Conservation (phyloP, 2,888 invertebrate genomes). For the Macrosiphum euphorbiae region DNA sequence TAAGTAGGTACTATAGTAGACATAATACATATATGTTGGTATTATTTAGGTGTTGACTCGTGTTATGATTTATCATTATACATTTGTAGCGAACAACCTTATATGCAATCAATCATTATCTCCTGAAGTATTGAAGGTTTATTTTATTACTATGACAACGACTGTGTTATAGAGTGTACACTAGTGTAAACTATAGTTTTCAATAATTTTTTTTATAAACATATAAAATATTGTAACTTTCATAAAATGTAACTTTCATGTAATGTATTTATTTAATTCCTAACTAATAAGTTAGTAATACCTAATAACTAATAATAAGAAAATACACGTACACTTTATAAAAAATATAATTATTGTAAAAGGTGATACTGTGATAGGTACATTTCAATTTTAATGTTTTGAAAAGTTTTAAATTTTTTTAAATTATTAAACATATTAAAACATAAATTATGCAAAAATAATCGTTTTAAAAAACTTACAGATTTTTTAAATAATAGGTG, state of each 20-base stretch:
- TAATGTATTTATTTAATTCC: no score
- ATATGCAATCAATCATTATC: constrained; percentile 25
- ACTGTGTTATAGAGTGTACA: neutral
- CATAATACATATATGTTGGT: neutral
- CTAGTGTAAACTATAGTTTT: neutral
- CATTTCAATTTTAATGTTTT: no score
- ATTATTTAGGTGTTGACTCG: neutral
- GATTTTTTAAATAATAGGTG: no score
- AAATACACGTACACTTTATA: neutral
- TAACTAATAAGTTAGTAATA: neutral
- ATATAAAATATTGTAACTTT: neutral
- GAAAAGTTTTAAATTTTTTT: no score
- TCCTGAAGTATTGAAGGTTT: neutral
- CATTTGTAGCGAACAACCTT: neutral
- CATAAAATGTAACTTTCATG: neutral
- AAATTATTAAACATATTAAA: no score
- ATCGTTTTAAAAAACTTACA: no score
- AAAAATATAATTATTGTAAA: no score
- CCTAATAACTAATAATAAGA: neutral
- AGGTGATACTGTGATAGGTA: no score
- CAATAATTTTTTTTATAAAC: neutral
- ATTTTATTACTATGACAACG: constrained; percentile 29
- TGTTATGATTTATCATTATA: constrained; percentile 6
- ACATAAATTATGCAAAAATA: no score
- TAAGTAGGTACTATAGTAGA: neutral